Conservation (phyloP, 2,113 vertebrate genomes). For the Rhadina sibilatrix region DNA sequence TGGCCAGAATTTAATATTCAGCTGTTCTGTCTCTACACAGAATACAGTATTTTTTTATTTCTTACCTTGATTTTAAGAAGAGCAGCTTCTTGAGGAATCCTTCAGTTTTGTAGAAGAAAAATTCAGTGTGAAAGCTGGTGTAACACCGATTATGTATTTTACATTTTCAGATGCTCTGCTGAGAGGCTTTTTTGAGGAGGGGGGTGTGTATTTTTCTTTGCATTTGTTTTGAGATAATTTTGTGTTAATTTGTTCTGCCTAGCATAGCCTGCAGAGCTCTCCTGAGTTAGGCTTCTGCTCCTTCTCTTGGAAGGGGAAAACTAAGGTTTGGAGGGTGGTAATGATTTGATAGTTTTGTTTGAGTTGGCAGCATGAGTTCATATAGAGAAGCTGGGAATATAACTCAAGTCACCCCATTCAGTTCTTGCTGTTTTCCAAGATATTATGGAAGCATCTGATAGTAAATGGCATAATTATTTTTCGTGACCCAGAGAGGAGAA, state of each 20-base stretch:
- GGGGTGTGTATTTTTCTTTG: background rate
- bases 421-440: background rate
- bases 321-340: background rate
- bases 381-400: constrained; percentile 25
- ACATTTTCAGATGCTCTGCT: background rate
- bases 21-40: background rate
- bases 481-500: background rate
- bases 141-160: background rate
- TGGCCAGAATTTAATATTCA: background rate
- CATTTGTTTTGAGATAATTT: background rate
- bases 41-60: background rate
- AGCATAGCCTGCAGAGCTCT: background rate
- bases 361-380: constrained; percentile 20
- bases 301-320: background rate
- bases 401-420: constrained; percentile 14
- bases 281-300: background rate
- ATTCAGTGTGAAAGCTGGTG: background rate
- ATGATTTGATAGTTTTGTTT: constrained; percentile 29
- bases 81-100: background rate
- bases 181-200: background rate
- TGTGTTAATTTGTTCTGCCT: background rate
- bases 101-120: background rate
- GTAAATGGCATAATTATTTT: constrained; percentile 63
- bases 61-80: background rate
- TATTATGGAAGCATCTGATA: constrained; percentile 21